Percentiles rank a stretch among this genome's conserved stretches.
phyloP scores from a whole-genome alignment of 2,797 vertebrate genomes.

The Myotis planiceps region DNA sequence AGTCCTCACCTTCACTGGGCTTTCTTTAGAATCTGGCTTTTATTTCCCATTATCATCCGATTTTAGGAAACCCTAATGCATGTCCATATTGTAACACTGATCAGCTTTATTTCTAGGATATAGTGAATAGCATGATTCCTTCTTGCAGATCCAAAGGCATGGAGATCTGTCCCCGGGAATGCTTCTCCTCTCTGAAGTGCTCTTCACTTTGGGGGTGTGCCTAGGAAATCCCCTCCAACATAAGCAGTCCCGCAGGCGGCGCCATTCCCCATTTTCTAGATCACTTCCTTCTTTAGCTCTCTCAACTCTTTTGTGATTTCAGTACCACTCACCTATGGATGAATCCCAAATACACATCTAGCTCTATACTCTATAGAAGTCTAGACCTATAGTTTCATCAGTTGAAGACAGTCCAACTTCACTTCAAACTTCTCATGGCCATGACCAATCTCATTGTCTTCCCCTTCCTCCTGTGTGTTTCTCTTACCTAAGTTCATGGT shows the following conservation, averaged over 20 bases:
- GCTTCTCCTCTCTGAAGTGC: not conserved
- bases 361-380: not conserved
- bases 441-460: not conserved
- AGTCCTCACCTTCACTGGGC: not conserved
- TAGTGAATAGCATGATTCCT: not conserved
- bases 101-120: not conserved
- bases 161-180: not conserved
- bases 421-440: not conserved
- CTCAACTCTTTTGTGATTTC: not conserved
- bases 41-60: not conserved
- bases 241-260: not conserved
- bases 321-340: not conserved
- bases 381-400: not conserved
- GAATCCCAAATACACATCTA: not conserved
- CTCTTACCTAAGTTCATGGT: no score
- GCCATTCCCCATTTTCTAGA: not conserved
- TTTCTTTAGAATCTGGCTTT: not conserved
- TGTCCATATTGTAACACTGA: not conserved
- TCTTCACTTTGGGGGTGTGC: not conserved
- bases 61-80: not conserved
- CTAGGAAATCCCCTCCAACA: not conserved
- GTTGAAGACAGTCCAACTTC: not conserved
- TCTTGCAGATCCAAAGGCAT: not conserved
- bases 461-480: accelerated
- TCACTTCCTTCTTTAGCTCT: not conserved